Evolutionary conservation across 2,888 invertebrate species (phyloP).

Genomic region (Parnassius glacialis): DNA sequence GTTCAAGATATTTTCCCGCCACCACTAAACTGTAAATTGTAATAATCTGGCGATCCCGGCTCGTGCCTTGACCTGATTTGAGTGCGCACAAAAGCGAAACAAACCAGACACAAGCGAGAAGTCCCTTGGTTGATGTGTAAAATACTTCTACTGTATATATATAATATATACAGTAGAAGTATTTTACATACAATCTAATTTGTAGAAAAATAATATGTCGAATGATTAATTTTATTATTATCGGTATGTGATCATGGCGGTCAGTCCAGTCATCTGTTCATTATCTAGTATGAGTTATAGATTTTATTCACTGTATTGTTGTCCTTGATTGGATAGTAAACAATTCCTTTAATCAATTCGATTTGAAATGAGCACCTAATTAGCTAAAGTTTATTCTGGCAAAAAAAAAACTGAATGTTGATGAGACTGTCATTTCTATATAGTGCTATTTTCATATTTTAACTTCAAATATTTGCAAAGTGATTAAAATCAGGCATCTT

Average conservation of each 20-base stretch:
- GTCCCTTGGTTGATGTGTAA: constrained; percentile 40
- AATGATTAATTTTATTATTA: constrained; percentile 8
- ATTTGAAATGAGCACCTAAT: too few species aligned
- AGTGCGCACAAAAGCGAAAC: constrained; percentile 45
- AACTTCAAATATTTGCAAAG: constrained; percentile 1
- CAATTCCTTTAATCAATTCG: too few species aligned
- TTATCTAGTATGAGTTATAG: not conserved
- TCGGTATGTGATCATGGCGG: constrained; percentile 15
- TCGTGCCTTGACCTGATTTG: constrained; percentile 74
- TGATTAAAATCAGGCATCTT: not conserved
- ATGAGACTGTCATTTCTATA: too few species aligned
- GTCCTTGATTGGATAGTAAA: not conserved
- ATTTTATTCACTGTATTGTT: constrained; percentile 3
- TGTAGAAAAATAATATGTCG: not conserved
- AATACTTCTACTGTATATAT: constrained; percentile 4
- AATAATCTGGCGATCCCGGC: constrained; percentile 64
- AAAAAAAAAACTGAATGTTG: too few species aligned
- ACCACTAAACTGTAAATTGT: constrained; percentile 46
- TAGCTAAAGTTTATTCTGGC: too few species aligned
- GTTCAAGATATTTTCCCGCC: constrained; percentile 7
- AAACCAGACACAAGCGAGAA: constrained; percentile 38
- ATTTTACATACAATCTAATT: too few species aligned
- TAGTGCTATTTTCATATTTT: not conserved
- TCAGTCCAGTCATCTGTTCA: constrained; percentile 6
- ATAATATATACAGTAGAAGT: too few species aligned